phyloP scores from a whole-genome alignment of 2,113 vertebrate species.

The Gavialis gangeticus region DNA sequence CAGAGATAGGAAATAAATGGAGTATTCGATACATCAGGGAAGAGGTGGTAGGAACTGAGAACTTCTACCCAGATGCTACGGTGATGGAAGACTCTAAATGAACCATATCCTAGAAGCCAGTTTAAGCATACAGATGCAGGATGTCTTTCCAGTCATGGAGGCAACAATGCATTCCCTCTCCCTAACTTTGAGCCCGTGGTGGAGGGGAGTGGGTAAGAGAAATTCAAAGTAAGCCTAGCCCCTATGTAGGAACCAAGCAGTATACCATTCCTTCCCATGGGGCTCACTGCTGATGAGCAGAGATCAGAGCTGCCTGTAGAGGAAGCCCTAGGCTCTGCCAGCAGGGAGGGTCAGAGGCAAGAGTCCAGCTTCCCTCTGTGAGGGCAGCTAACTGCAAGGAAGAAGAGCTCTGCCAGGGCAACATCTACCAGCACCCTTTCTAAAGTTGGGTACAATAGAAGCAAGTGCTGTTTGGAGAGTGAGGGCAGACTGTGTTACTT shows the following conservation, averaged over 20 bases:
- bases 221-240: background rate
- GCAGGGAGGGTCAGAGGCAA: background rate
- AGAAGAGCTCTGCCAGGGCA: background rate
- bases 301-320: background rate
- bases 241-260: background rate
- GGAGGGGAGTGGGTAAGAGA: too few species aligned
- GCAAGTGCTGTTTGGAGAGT: background rate
- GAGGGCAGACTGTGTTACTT: background rate
- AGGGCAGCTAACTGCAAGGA: background rate
- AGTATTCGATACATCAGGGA: background rate
- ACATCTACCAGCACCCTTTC: background rate
- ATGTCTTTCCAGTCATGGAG: background rate
- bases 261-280: background rate
- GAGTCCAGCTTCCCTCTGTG: background rate
- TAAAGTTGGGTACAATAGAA: too few species aligned
- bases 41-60: background rate
- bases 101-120: background rate
- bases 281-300: background rate
- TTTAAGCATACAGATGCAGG: background rate
- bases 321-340: background rate
- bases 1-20: background rate
- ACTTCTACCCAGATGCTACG: background rate
- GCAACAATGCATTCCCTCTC: background rate
- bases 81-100: background rate
- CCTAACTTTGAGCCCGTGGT: background rate